Base-by-base conservation (phyloP, 2,888 invertebrate genomes). In the Lepeophtheirus nordmannii region DNA sequence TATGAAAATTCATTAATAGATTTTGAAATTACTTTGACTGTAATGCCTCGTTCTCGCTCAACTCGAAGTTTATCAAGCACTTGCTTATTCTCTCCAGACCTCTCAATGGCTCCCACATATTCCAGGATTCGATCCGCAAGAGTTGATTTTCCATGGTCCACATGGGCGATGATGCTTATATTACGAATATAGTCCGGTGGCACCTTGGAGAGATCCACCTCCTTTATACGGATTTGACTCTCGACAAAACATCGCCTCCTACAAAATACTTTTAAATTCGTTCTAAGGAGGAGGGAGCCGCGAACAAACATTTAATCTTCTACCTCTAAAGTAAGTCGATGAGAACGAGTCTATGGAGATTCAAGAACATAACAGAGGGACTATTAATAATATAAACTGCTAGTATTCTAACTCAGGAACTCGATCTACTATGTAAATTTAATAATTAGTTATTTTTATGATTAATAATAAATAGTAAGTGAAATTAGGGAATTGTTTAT, bases 101-200 rank as follows among this genome's bases (percentile, higher is more conserved):
- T 39, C 1, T 23, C 17, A 7, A 66, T 53, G 39, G 53, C 65
- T 70, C 93, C 94, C 20, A 94, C 92, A 66, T 87, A 77, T 81
- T 97, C 96, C 14, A 98, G 76, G n/a, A 98, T 76, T 67, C 97
- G 80, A 75, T 98, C 97, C 1, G 97, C 94, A 67, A 98, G 77
- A 0, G 97, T 98, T 75, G 92, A 92, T 78, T 98, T 98, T 0
- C 97, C 97, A 79, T 97, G 97, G 76, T 98, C 97, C 1, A 98
- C 89, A 77, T 98, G 97, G n/a, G 97, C 97, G 69, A 98, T 91
- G 72, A 98, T 96, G 76, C 93, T 88, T 74, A 96, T 94, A 75
- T 96, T 96, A 67, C 94, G 80, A 58, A 93, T 90, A 65, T 72
- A 71, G 62, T 77, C 76, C 37, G 74, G 71, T 12, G 77, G 75